A percentile compares a stretch with the other conserved stretches of the same genome.
phyloP scores from a whole-genome alignment of 35 echinoderm and acorn worm genomes.

The Holothuria glaberrima region DNA sequence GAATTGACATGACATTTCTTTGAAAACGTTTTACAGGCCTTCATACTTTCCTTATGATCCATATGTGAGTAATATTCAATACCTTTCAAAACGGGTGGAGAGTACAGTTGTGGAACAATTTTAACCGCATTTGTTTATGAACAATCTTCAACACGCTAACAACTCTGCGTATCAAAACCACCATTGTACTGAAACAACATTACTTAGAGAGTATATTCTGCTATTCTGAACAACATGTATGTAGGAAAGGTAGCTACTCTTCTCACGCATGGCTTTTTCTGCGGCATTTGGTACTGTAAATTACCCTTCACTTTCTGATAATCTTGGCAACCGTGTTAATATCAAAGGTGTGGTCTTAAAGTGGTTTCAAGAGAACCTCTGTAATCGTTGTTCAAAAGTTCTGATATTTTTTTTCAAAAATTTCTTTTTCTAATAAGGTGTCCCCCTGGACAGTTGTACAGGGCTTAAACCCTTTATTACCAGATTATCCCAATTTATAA shows the following conservation, averaged over 20 bases:
- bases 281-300: conserved; percentile 18
- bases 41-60: conserved; percentile 10
- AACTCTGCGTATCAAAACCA: no score
- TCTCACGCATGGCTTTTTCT: neutral
- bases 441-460: neutral
- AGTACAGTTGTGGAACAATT: conserved; percentile 22
- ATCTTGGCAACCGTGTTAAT: conserved; percentile 17
- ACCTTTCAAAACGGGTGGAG: conserved; percentile 24
- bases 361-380: neutral
- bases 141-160: no score
- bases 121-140: neutral
- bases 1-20: no score
- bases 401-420: neutral
- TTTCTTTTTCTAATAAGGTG: neutral
- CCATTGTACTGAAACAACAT: neutral
- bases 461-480: neutral
- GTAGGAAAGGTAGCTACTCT: neutral
- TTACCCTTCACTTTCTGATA: neutral
- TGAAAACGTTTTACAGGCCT: no score
- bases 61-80: neutral
- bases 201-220: conserved; percentile 18
- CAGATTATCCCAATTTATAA: neutral
- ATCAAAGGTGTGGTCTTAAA: conserved; percentile 19
- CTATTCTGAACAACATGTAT: conserved; percentile 20
- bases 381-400: neutral